These are phyloP conservation scores for Plemyria rubiginata DNA, from an alignment of 2,888 invertebrate genomes.

Conservation along the genomic window DNA sequence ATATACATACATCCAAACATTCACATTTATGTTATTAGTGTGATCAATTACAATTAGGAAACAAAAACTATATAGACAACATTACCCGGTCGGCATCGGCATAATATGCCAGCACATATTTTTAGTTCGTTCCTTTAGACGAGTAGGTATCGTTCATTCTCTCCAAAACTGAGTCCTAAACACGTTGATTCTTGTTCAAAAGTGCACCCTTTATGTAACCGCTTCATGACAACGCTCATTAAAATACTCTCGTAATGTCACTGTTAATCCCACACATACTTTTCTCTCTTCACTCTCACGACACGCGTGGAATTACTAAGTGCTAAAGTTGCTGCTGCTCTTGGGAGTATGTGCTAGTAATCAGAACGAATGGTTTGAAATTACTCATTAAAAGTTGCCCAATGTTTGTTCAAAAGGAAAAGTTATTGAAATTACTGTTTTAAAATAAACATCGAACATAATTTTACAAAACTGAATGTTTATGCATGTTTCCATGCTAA, in stretches of 20 bases:
- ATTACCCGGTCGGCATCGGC: no score
- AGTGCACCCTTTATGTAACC: slow-evolving; percentile 16
- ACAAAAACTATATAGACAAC: no score
- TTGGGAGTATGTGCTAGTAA: slow-evolving; percentile 47
- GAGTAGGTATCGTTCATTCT: neutral
- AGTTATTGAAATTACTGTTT: neutral
- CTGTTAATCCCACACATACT: slow-evolving; percentile 20
- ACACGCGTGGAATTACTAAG: slow-evolving; percentile 63
- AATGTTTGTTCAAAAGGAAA: slow-evolving; percentile 4
- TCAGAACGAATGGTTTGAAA: slow-evolving; percentile 71
- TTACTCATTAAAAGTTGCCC: slow-evolving; percentile 45
- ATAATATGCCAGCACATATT: no score
- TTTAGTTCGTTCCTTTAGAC: no score
- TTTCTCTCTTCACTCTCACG: slow-evolving; percentile 44
- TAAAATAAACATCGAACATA: neutral
- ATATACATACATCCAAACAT: no score
- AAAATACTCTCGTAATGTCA: slow-evolving; percentile 28
- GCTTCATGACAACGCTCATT: slow-evolving; percentile 24
- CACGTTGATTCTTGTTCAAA: neutral
- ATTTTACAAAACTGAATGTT: no score
- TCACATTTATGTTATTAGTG: no score
- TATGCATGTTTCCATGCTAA: no score
- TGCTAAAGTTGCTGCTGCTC: slow-evolving; percentile 60
- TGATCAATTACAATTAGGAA: no score
- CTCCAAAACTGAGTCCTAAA: neutral